A percentile compares a stretch with the other conserved stretches of the same genome.
Conservation (phyloP, 2,888 invertebrate genomes). For the Epinotia nisella region DNA sequence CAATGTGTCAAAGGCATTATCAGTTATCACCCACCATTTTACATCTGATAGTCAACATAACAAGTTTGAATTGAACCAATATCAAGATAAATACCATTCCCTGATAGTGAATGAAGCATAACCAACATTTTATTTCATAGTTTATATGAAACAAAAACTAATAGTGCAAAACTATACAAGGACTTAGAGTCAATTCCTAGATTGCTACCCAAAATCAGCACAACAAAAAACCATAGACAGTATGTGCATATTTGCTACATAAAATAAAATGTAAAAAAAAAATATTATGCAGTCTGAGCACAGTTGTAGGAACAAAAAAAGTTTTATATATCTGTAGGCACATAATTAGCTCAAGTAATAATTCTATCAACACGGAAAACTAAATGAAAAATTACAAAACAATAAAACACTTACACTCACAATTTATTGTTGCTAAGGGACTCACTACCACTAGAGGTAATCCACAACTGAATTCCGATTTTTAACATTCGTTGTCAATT, state of each 20-base stretch:
- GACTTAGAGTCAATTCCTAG: background rate
- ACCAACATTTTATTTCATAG: too few relatives aligned
- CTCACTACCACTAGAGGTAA: slow-evolving; percentile 14
- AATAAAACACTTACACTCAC: background rate
- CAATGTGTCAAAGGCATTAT: too few relatives aligned
- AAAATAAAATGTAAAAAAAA: background rate
- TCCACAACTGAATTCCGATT: slow-evolving; percentile 15
- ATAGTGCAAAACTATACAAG: background rate
- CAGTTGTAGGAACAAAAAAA: background rate
- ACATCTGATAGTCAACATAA: background rate
- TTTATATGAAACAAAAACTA: background rate
- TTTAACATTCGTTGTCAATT: slow-evolving; percentile 33
- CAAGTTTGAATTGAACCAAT: slow-evolving; percentile 1
- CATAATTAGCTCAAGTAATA: background rate
- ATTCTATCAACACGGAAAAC: background rate
- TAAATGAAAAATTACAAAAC: background rate
- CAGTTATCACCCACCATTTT: background rate
- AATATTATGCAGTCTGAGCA: background rate
- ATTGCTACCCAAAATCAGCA: background rate
- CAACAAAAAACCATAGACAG: background rate
- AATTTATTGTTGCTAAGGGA: background rate
- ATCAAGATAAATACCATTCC: background rate
- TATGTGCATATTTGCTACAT: background rate
- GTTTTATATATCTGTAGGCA: background rate
- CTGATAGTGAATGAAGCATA: background rate